phyloP scores from a whole-genome alignment of 2,797 vertebrate genomes.

The Sebastes miniatus region DNA sequence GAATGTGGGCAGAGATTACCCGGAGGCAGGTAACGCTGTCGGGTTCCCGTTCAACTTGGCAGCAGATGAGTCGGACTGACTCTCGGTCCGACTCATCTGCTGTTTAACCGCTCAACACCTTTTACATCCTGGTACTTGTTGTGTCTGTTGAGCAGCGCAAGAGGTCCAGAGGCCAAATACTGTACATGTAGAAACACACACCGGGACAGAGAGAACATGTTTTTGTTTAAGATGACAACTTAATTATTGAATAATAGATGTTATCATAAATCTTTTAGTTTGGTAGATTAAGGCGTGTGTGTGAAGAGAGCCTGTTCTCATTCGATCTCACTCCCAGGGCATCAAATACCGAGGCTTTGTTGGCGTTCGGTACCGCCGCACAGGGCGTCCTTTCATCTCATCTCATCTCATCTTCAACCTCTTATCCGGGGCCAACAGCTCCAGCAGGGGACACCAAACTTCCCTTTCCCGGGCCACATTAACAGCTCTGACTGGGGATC shows the following conservation, averaged over 20 bases:
- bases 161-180: background rate
- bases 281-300: background rate
- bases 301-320: no score
- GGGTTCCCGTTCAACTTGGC: background rate
- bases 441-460: no score
- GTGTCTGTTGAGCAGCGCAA: background rate
- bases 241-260: background rate
- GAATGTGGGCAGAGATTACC: background rate
- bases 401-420: no score
- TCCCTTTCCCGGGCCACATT: no score
- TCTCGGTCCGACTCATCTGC: background rate
- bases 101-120: background rate
- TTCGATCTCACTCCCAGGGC: no score
- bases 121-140: background rate
- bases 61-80: slow-evolving; percentile 2
- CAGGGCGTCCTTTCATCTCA: no score
- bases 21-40: background rate
- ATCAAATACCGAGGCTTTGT: no score
- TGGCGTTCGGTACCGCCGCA: no score
- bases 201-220: background rate
- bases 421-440: no score
- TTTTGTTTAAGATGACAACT: background rate
- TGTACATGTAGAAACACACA: background rate
- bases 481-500: no score
- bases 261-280: background rate